These are phyloP conservation scores for Salvelinus sp. DNA, from an alignment of 2,113 vertebrate genomes.

Conservation along the genomic window DNA sequence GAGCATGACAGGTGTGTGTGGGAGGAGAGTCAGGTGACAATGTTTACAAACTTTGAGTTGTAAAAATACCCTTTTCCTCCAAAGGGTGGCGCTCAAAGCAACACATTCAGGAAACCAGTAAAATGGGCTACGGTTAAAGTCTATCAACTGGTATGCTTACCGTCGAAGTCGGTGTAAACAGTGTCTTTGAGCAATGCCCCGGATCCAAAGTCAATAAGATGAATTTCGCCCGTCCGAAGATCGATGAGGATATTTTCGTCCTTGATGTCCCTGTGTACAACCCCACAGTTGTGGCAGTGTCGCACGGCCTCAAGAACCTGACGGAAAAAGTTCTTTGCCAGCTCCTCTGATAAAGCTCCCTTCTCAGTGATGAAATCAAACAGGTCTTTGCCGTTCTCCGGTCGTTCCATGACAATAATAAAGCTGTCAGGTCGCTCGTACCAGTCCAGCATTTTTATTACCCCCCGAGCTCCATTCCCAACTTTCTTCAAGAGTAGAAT, in stretches of 20 bases:
- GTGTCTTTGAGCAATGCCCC: slow-evolving; percentile 92
- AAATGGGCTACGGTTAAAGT: too few relatives aligned
- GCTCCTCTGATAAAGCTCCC: slow-evolving; percentile 83
- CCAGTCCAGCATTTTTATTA: slow-evolving; percentile 92
- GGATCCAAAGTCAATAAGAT: slow-evolving; percentile 94
- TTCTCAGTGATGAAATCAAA: slow-evolving; percentile 93
- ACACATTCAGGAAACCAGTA: too few relatives aligned
- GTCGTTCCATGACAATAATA: slow-evolving; percentile 88
- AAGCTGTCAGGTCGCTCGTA: slow-evolving; percentile 89
- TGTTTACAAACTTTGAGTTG: slow-evolving; percentile 99
- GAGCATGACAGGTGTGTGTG: slow-evolving; percentile 48
- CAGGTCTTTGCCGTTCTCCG: slow-evolving; percentile 85
- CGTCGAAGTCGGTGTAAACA: slow-evolving; percentile 91
- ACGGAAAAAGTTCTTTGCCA: slow-evolving; percentile 85
- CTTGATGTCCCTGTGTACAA: slow-evolving; percentile 92
- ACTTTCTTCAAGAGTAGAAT: slow-evolving; percentile 89
- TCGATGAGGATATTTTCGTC: slow-evolving; percentile 92
- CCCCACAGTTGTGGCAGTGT: slow-evolving; percentile 87
- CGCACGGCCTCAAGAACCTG: slow-evolving; percentile 90
- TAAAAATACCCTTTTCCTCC: slow-evolving; percentile 72
- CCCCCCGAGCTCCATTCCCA: slow-evolving; percentile 79
- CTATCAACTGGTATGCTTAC: slow-evolving; percentile 71
- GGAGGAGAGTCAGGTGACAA: slow-evolving; percentile 84
- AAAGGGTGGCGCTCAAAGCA: slow-evolving; percentile 59
- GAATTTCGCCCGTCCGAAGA: slow-evolving; percentile 84